Evolutionary conservation across 2,113 vertebrate species (phyloP).

Genomic region (Rhineura floridana): DNA sequence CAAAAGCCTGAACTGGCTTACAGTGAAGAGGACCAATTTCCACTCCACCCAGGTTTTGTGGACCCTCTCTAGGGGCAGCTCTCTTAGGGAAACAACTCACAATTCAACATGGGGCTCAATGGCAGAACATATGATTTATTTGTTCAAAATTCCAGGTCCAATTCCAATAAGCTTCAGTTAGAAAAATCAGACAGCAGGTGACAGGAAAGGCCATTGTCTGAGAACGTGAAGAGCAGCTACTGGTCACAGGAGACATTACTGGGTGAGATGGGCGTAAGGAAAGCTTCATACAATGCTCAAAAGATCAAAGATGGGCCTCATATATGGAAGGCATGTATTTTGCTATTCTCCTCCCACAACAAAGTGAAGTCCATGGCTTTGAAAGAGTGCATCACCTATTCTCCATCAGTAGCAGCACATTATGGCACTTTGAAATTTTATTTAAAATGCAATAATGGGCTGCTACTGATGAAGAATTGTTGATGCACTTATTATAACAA

Average conservation of each 20-base stretch:
- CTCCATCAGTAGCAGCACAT: background rate
- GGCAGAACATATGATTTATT: background rate
- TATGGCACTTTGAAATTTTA: background rate
- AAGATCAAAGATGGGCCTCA: too few species aligned
- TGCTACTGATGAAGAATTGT: too few species aligned
- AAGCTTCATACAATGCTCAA: background rate
- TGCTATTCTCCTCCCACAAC: too few species aligned
- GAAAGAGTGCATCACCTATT: background rate
- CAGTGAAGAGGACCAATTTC: background rate
- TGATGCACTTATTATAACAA: constrained; percentile 8
- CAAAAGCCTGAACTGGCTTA: background rate
- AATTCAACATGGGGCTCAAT: background rate
- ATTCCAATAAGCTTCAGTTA: background rate
- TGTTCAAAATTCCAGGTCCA: background rate
- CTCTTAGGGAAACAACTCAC: background rate
- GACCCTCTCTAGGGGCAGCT: background rate
- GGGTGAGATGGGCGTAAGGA: background rate
- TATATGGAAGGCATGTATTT: background rate
- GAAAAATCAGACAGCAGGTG: background rate
- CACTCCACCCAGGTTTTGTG: background rate
- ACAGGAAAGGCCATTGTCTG: background rate
- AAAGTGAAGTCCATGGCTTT: background rate
- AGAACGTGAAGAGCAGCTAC: background rate
- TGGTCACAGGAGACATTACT: background rate
- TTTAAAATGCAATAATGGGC: too few species aligned